Evolutionary conservation across 2,113 vertebrate species (phyloP).

Genomic region (Tachysurus vachellii): DNA sequence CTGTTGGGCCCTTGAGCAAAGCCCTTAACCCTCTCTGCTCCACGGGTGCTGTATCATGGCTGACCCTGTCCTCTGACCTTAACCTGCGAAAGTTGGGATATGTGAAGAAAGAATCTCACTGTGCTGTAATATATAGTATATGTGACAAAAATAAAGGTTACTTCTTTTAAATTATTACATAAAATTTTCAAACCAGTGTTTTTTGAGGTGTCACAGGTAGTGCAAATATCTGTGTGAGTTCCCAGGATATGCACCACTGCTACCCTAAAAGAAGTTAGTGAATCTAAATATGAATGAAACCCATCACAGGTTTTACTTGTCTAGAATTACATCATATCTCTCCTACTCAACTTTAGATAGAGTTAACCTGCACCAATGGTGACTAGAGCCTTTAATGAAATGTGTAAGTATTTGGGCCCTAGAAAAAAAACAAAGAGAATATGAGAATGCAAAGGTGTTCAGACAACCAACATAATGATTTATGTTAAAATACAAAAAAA

Average conservation of each 20-base stretch:
- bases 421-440: not conserved
- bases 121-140: too few relatives aligned
- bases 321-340: not conserved
- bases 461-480: too few relatives aligned
- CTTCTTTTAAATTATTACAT: not conserved
- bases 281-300: not conserved
- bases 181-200: not conserved
- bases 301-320: not conserved
- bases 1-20: too few relatives aligned
- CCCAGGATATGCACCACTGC: not conserved
- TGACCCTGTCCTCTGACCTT: too few relatives aligned
- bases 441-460: not conserved
- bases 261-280: not conserved
- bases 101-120: too few relatives aligned
- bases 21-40: too few relatives aligned
- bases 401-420: not conserved
- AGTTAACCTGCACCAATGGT: not conserved
- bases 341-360: not conserved
- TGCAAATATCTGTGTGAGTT: not conserved
- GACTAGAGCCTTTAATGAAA: not conserved
- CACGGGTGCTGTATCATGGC: too few relatives aligned
- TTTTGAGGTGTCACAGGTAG: not conserved
- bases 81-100: too few relatives aligned
- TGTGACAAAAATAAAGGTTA: too few relatives aligned
- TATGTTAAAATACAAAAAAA: not conserved